Evolutionary conservation across 2,888 invertebrate species (phyloP), one percentile per base, ranked within the genome.

Genomic region (Entomobrya multifasciata): DNA sequence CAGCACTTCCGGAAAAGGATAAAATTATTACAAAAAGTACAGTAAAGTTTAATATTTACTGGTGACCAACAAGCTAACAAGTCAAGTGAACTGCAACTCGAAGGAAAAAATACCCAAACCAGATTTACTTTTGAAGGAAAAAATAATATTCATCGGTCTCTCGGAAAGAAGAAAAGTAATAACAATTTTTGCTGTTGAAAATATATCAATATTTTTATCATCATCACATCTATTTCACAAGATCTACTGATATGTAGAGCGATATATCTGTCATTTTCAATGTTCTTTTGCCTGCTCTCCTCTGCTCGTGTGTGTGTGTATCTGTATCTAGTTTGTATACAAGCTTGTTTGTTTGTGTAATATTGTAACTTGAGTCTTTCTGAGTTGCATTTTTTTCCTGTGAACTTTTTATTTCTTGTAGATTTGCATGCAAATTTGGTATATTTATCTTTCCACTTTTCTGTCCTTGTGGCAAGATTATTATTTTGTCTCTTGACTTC

Each of bases 1-100:
- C 81, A 81, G 47, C 81, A 81, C 81, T 81, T 81, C 81, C 81
- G 81, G 67, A 80, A 79, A 78, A 47, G 17, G 49, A 52, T 57
- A 52, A 76, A 36, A 36, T 17, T 20, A 55, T 55, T 55, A 55
- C 55, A 55, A n/a, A 1, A 13, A n/a, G n/a, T n/a, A n/a, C n/a
- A n/a, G n/a, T n/a, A n/a, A n/a, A n/a, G n/a, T n/a, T n/a, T n/a
- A 13, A 8, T 27, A 13, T 62, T 62, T n/a, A 70, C n/a, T 20
- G 44, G 47, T 70, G 70, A 70, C 70, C 70, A 62, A n/a, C n/a
- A n/a, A n/a, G n/a, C n/a, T n/a, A 60, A 44, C 47, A 70, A 70
- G 47, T 70, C 22, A 70, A 70, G 70, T 70, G 70, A 70, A 49
- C 70, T 22, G 70, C 49, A 70, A 70, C 67, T 11, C 22, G 13